These are phyloP conservation scores for Thereva nobilitata DNA, from an alignment of 2,888 invertebrate species.

Conservation along the genomic window DNA sequence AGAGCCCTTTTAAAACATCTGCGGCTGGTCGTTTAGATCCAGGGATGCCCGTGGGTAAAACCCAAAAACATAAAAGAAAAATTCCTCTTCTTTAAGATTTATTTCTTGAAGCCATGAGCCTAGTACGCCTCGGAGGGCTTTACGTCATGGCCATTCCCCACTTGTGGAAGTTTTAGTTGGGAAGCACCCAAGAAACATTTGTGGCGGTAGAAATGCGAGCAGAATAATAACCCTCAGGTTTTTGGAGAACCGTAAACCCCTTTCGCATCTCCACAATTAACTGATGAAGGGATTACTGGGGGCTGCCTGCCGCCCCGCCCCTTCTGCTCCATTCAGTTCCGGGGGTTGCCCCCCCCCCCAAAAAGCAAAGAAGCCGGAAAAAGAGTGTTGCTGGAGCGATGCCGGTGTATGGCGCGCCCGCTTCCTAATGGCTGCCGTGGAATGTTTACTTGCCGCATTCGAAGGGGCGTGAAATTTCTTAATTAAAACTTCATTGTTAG, in stretches of 20 bases:
- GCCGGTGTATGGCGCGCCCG: background rate
- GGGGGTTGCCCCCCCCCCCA: background rate
- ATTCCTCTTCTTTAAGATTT: too few species aligned
- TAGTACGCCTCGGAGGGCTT: too few species aligned
- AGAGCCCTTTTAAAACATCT: too few species aligned
- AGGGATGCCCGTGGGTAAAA: too few species aligned
- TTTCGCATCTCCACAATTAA: background rate
- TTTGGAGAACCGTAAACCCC: conserved; percentile 12
- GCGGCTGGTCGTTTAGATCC: too few species aligned
- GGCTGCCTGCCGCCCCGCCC: too few species aligned
- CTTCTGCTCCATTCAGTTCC: background rate
- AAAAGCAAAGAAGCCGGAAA: conserved; percentile 1
- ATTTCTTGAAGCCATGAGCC: too few species aligned
- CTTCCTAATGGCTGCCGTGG: background rate
- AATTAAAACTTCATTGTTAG: conserved; percentile 31
- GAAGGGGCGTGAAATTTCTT: conserved; percentile 27
- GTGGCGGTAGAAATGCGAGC: background rate
- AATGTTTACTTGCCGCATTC: conserved; percentile 21
- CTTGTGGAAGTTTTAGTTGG: too few species aligned
- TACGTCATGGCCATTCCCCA: too few species aligned
- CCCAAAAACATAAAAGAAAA: too few species aligned
- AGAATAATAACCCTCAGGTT: conserved; percentile 15
- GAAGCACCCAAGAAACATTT: too few species aligned
- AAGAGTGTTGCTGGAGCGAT: background rate
- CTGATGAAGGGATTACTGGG: background rate